phyloP scores from a whole-genome alignment of 2,797 vertebrate genomes.

The Pitangus sulphuratus region DNA sequence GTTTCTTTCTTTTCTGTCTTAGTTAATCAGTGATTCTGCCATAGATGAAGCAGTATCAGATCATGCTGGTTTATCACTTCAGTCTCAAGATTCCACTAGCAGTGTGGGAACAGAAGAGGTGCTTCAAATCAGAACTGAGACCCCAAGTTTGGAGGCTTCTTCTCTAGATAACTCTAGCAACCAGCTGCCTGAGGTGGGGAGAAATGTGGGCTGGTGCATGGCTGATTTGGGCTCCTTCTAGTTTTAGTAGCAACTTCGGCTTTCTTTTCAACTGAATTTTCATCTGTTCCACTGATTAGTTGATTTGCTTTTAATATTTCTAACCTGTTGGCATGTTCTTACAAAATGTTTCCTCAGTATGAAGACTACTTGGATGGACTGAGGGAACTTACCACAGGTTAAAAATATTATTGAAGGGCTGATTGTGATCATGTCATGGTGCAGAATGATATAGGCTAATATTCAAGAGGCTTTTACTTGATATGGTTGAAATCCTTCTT shows the following conservation, averaged over 20 bases:
- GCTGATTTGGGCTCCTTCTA: constrained; percentile 81
- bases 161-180: constrained; percentile 94
- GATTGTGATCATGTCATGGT: constrained; percentile 64
- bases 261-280: constrained; percentile 69
- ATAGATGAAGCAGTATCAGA: constrained; percentile 87
- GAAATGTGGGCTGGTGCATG: constrained; percentile 88
- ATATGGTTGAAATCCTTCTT: constrained; percentile 61
- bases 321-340: constrained; percentile 77
- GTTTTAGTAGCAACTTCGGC: constrained; percentile 43
- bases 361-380: not conserved
- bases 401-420: constrained; percentile 76
- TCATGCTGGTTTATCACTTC: constrained; percentile 88
- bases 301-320: constrained; percentile 79
- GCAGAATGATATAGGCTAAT: constrained; percentile 53
- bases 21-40: constrained; percentile 91
- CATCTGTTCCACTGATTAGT: constrained; percentile 67
- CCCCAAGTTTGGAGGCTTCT: constrained; percentile 88
- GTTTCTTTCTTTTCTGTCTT: not conserved
- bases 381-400: constrained; percentile 75
- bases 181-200: constrained; percentile 99
- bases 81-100: constrained; percentile 91
- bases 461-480: constrained; percentile 58
- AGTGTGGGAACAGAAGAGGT: constrained; percentile 87
- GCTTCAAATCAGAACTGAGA: constrained; percentile 85
- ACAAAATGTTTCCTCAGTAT: not conserved